Percentiles rank a stretch among this genome's conserved stretches.
These are phyloP conservation scores for Sminthopsis crassicaudata DNA, from an alignment of 2,113 vertebrate genomes.

Conservation along the genomic window DNA sequence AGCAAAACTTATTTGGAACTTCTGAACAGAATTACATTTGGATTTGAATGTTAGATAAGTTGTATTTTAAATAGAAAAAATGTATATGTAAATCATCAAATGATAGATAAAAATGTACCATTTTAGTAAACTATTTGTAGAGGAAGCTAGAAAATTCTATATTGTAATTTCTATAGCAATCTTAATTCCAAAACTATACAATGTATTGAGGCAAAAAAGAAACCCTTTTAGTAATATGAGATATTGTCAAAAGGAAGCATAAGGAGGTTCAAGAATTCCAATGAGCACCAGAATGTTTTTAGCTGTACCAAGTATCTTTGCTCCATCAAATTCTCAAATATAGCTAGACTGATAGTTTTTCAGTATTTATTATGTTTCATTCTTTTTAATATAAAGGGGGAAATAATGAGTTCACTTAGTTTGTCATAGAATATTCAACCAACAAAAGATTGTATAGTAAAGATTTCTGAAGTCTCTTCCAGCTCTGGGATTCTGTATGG, in stretches of 20 bases:
- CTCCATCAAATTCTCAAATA: neutral
- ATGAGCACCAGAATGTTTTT: neutral
- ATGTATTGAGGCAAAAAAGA: neutral
- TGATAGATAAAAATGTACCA: neutral
- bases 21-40: neutral
- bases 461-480: neutral
- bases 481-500: neutral
- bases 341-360: neutral
- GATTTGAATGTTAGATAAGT: neutral
- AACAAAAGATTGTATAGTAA: neutral
- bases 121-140: neutral
- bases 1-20: neutral
- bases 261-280: neutral
- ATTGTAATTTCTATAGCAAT: neutral
- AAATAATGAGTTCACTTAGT: neutral
- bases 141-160: constrained; percentile 7
- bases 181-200: neutral
- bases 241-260: neutral
- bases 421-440: neutral
- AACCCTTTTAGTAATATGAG: constrained; percentile 3
- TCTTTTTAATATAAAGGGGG: neutral
- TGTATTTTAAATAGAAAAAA: neutral
- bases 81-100: neutral
- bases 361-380: neutral
- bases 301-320: neutral